Evolutionary conservation across 2,888 invertebrate species (phyloP).

Genomic region (Nemurella pictetii): DNA sequence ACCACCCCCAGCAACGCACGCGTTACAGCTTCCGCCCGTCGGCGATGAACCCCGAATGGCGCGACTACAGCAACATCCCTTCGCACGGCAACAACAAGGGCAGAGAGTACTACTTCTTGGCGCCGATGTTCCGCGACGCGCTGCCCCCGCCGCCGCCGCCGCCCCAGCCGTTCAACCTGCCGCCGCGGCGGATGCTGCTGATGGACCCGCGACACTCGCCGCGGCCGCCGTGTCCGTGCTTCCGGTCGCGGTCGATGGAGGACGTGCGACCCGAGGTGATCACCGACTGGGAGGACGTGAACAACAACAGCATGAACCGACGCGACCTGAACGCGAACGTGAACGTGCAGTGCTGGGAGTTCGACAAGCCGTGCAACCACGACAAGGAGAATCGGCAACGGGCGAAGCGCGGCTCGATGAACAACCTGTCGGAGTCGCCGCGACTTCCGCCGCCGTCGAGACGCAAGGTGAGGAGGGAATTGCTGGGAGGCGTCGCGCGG

Average conservation of each 20-base stretch:
- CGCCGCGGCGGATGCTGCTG: conserved; percentile 49
- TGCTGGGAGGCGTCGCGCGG: conserved; percentile 51
- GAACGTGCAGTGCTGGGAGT: conserved; percentile 18
- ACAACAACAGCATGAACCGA: conserved; percentile 47
- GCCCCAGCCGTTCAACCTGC: conserved; percentile 44
- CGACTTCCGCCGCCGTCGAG: conserved; percentile 56
- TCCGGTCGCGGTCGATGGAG: conserved; percentile 70
- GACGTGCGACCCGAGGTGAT: conserved; percentile 67
- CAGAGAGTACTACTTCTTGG: conserved; percentile 65
- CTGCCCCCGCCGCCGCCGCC: conserved; percentile 61
- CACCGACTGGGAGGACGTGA: conserved; percentile 66
- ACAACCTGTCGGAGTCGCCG: conserved; percentile 65
- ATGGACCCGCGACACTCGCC: conserved; percentile 47
- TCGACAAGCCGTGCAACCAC: conserved; percentile 31
- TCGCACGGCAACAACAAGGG: conserved; percentile 48
- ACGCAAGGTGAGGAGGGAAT: conserved; percentile 52
- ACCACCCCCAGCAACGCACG: conserved; percentile 47
- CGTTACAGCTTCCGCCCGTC: conserved; percentile 53
- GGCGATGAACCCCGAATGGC: conserved; percentile 45
- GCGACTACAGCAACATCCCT: conserved; percentile 33
- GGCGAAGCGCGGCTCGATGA: conserved; percentile 64
- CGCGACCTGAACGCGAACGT: background rate
- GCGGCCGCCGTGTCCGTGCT: conserved; percentile 43
- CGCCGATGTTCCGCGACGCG: conserved; percentile 69
- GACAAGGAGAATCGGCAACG: conserved; percentile 55